phyloP scores from a whole-genome alignment of 2,888 invertebrate species.

The Tetrapedia diversipes region DNA sequence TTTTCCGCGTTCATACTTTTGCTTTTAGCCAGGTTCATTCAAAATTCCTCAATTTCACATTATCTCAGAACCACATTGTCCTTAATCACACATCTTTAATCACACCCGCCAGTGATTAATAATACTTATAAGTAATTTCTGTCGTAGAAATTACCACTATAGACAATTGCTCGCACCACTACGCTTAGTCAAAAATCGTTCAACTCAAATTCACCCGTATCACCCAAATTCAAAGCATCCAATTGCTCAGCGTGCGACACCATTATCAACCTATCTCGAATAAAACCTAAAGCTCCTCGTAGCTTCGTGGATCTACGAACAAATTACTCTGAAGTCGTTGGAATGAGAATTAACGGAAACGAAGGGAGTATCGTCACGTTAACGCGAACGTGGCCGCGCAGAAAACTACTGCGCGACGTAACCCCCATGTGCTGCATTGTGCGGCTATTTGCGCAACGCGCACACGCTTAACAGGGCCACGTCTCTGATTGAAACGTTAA shows the following conservation, averaged over 20 bases:
- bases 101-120: too few relatives aligned
- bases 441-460: constrained; percentile 52
- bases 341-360: neutral
- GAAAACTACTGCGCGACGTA: constrained; percentile 32
- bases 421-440: constrained; percentile 24
- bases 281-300: neutral
- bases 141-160: too few relatives aligned
- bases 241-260: neutral
- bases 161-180: too few relatives aligned
- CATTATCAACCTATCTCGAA: neutral
- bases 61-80: too few relatives aligned
- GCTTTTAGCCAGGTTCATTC: too few relatives aligned
- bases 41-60: too few relatives aligned
- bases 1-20: too few relatives aligned
- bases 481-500: constrained; percentile 65
- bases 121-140: too few relatives aligned
- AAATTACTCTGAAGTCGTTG: neutral
- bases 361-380: neutral
- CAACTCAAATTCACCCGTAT: too few relatives aligned
- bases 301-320: neutral
- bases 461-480: neutral
- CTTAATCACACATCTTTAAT: too few relatives aligned
- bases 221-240: neutral
- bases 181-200: too few relatives aligned
- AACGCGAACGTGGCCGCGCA: neutral